A percentile compares a stretch with the other conserved stretches of the same genome.
phyloP scores from a whole-genome alignment of 2,113 vertebrate species.

The Pteruthius melanotis region DNA sequence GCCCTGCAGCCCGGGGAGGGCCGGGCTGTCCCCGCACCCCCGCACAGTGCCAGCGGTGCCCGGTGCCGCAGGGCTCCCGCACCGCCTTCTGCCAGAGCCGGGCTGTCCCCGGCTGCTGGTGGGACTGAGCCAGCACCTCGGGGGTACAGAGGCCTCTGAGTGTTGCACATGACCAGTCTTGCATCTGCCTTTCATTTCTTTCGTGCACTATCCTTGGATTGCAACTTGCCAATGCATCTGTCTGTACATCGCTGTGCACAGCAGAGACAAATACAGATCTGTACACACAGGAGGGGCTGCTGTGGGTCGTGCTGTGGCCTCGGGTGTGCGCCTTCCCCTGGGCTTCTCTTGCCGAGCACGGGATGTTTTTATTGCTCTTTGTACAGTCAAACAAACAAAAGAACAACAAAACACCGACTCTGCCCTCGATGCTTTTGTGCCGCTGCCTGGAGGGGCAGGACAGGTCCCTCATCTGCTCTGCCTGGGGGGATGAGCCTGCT shows the following conservation, averaged over 20 bases:
- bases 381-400: slow-evolving; percentile 20
- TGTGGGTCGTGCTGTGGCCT: not conserved
- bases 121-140: not conserved
- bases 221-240: slow-evolving; percentile 59
- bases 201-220: slow-evolving; percentile 32
- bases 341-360: not conserved
- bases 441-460: not conserved
- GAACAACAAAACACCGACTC: not conserved
- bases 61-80: not conserved
- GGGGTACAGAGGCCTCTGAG: not conserved
- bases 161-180: not conserved
- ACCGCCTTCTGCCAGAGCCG: not conserved
- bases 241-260: slow-evolving; percentile 25
- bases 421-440: not conserved
- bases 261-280: slow-evolving; percentile 1
- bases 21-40: not conserved
- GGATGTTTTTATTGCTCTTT: slow-evolving; percentile 56
- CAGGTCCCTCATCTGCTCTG: not conserved
- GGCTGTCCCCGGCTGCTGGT: not conserved
- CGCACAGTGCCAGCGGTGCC: not conserved
- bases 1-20: not conserved
- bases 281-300: not conserved
- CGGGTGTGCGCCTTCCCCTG: not conserved
- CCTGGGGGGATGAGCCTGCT: not conserved
- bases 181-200: slow-evolving; percentile 47